Percentiles rank a stretch among this genome's conserved stretches.
Evolutionary conservation across 2,113 vertebrate species (phyloP).

Genomic region (Hydrolagus affinis): DNA sequence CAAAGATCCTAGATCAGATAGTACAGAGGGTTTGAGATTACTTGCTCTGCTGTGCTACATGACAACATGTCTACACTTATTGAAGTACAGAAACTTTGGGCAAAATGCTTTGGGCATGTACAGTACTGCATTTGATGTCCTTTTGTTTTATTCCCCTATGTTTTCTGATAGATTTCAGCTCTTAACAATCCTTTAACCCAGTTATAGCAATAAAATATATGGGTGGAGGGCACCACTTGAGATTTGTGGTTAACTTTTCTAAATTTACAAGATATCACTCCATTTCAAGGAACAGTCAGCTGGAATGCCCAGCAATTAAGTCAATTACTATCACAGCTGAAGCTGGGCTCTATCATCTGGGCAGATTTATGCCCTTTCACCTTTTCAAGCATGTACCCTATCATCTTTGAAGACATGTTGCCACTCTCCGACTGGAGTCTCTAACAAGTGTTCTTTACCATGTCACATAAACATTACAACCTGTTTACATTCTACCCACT

Average conservation of each 20-base stretch:
- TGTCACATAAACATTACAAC: conserved; percentile 30
- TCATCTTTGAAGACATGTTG: conserved; percentile 31
- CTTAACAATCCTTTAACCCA: too few species aligned
- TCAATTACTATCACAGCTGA: conserved; percentile 26
- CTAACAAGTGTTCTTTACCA: conserved; percentile 29
- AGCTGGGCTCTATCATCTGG: conserved; percentile 25
- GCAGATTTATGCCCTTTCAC: conserved; percentile 30
- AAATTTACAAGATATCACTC: not conserved
- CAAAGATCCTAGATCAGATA: too few species aligned
- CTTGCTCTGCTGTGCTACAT: too few species aligned
- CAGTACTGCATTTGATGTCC: not conserved
- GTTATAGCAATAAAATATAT: not conserved
- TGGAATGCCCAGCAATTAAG: conserved; percentile 1
- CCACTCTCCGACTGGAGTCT: conserved; percentile 31
- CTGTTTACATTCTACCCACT: conserved; percentile 31
- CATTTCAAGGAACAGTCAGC: conserved; percentile 1
- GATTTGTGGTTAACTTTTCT: not conserved
- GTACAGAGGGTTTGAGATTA: too few species aligned
- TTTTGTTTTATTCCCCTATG: not conserved
- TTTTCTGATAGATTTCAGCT: not conserved
- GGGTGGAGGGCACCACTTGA: not conserved
- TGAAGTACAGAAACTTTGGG: conserved; percentile 40
- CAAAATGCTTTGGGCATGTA: not conserved
- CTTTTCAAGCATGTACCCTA: conserved; percentile 28
- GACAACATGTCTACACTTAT: conserved; percentile 33